A percentile compares a stretch with the other conserved stretches of the same genome.
Evolutionary conservation across 2,888 invertebrate species (phyloP).

Genomic region (Lithophane semibrunnea): DNA sequence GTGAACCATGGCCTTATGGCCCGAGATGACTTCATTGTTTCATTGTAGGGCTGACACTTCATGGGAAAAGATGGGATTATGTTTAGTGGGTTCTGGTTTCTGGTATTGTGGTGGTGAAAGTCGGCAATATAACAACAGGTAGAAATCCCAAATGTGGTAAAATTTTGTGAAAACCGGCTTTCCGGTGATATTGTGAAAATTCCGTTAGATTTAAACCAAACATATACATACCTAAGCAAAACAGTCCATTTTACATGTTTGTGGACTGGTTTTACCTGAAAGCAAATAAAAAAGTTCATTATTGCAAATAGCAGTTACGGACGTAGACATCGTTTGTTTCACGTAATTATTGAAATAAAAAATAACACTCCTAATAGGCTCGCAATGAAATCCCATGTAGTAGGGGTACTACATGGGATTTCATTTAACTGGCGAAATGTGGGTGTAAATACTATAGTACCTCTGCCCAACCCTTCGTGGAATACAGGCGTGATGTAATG

Average conservation of each 20-base stretch:
- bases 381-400: too few relatives aligned
- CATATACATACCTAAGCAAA: conserved; percentile 55
- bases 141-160: background rate
- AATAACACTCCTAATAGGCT: too few relatives aligned
- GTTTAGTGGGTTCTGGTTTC: background rate
- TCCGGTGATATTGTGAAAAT: background rate
- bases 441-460: too few relatives aligned
- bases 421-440: too few relatives aligned
- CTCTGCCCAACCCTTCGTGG: too few relatives aligned
- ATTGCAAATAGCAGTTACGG: conserved; percentile 4
- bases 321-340: background rate
- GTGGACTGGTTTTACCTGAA: conserved; percentile 51
- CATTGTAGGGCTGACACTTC: conserved; percentile 40
- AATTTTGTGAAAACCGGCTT: background rate
- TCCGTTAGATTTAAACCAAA: background rate
- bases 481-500: too few relatives aligned
- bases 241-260: conserved; percentile 35
- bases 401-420: too few relatives aligned
- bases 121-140: background rate
- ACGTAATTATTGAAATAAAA: conserved; percentile 11
- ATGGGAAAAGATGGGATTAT: conserved; percentile 39
- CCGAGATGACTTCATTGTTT: conserved; percentile 68
- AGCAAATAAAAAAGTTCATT: conserved; percentile 16
- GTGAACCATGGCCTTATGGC: conserved; percentile 70
- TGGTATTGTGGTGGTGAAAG: background rate